phyloP scores from a whole-genome alignment of 1,140 invertebrate genomes.

The Cecropterus lyciades region DNA sequence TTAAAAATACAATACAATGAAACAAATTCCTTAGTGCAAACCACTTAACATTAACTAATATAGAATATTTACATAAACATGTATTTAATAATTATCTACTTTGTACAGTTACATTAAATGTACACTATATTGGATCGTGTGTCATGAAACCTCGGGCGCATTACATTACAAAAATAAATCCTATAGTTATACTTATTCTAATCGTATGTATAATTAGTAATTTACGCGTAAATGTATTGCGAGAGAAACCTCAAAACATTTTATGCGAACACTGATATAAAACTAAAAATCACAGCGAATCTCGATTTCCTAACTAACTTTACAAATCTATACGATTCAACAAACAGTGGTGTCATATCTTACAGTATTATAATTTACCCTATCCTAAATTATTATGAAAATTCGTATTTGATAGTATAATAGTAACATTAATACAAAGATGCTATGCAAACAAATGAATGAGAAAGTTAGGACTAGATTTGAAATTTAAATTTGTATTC shows the following conservation, averaged over 20 bases:
- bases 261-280: constrained; percentile 44
- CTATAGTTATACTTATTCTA: constrained; percentile 51
- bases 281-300: constrained; percentile 72
- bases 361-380: constrained; percentile 43
- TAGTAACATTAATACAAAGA: constrained; percentile 18
- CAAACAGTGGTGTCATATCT: constrained; percentile 57
- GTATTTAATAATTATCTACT: constrained; percentile 36
- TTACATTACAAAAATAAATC: constrained; percentile 78
- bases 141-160: constrained; percentile 64
- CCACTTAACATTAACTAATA: constrained; percentile 25
- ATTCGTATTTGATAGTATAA: constrained; percentile 48
- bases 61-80: constrained; percentile 49
- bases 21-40: constrained; percentile 19
- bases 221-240: constrained; percentile 38
- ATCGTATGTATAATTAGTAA: constrained; percentile 37
- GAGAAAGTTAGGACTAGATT: constrained; percentile 1
- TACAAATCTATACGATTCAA: constrained; percentile 46
- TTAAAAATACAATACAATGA: constrained; percentile 25
- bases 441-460: constrained; percentile 22
- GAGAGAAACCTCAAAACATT: constrained; percentile 42
- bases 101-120: constrained; percentile 49
- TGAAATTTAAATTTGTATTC: constrained; percentile 9
- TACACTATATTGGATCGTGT: constrained; percentile 51
- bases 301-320: constrained; percentile 56
- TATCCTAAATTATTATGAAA: constrained; percentile 47